Conservation (phyloP, 1,140 invertebrate genomes). For the Physella acuta region DNA sequence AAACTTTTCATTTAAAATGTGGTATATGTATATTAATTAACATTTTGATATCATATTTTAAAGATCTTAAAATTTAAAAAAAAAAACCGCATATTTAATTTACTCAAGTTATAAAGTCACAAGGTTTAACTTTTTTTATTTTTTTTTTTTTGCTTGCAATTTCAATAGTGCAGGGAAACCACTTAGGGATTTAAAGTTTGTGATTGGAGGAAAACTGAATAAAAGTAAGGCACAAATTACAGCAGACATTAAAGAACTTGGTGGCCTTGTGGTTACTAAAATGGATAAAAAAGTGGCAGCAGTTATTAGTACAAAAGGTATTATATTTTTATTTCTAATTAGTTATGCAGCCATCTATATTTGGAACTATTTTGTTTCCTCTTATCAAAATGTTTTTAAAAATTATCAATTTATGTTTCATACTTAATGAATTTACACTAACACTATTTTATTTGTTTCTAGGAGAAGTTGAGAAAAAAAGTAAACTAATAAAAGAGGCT, state of each 20-base stretch:
- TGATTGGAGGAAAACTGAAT: constrained; percentile 69
- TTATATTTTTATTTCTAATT: not conserved
- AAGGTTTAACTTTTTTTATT: no score
- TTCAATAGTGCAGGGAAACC: constrained; percentile 55
- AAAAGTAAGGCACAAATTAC: constrained; percentile 68
- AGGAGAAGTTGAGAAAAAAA: constrained; percentile 73
- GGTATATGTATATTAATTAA: no score
- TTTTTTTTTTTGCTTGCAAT: no score
- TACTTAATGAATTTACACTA: no score
- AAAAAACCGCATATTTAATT: no score
- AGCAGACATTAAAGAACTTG: constrained; percentile 71
- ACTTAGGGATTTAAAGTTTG: constrained; percentile 79
- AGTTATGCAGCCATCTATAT: not conserved
- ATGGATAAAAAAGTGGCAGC: constrained; percentile 71
- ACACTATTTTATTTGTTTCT: constrained; percentile 23
- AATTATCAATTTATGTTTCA: no score
- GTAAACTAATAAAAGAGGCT: constrained; percentile 69
- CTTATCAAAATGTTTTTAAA: not conserved
- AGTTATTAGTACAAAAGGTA: constrained; percentile 73
- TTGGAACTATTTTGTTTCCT: not conserved
- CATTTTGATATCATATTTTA: no score
- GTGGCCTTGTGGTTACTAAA: constrained; percentile 73
- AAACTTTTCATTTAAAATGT: constrained; percentile 8
- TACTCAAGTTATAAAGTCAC: no score
- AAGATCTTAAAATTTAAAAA: no score